A percentile compares a stretch with the other conserved stretches of the same genome.
Evolutionary conservation across 2,797 vertebrate species (phyloP).

Genomic region (Potorous gilbertii): DNA sequence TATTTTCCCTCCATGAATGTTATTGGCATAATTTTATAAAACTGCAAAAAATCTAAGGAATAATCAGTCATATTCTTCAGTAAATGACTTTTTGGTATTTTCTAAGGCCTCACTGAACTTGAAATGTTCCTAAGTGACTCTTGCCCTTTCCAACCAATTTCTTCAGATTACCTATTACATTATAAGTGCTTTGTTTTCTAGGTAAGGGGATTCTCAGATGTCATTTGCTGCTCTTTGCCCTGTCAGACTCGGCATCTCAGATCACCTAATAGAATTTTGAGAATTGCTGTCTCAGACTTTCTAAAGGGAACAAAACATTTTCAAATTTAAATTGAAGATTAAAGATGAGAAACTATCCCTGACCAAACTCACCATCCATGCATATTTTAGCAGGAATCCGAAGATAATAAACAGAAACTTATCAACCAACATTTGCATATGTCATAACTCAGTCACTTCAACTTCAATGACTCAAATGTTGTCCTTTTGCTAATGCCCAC

Average conservation of each 20-base stretch:
- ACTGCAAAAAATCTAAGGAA: not conserved
- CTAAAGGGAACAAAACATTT: not conserved
- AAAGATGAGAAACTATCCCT: not conserved
- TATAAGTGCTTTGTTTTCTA: not conserved
- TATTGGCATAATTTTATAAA: slow-evolving; percentile 39
- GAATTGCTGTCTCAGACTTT: not conserved
- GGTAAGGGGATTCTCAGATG: not conserved
- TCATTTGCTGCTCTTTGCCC: not conserved
- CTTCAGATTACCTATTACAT: not conserved
- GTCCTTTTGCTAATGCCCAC: not conserved
- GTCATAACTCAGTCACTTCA: slow-evolving; percentile 43
- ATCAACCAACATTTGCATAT: not conserved
- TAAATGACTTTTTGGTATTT: not conserved
- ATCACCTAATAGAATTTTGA: not conserved
- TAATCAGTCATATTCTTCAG: not conserved
- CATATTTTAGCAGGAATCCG: slow-evolving; percentile 16
- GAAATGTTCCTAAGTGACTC: not conserved
- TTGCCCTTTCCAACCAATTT: not conserved
- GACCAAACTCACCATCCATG: not conserved
- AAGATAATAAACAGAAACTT: not conserved
- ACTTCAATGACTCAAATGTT: slow-evolving; percentile 22
- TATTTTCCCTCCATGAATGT: slow-evolving; percentile 1
- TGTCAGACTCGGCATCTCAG: not conserved
- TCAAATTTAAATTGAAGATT: slow-evolving; percentile 5
- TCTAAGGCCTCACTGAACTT: not conserved